Base-by-base conservation (phyloP, 2,888 invertebrate species). In the Strigamia crassipes region DNA sequence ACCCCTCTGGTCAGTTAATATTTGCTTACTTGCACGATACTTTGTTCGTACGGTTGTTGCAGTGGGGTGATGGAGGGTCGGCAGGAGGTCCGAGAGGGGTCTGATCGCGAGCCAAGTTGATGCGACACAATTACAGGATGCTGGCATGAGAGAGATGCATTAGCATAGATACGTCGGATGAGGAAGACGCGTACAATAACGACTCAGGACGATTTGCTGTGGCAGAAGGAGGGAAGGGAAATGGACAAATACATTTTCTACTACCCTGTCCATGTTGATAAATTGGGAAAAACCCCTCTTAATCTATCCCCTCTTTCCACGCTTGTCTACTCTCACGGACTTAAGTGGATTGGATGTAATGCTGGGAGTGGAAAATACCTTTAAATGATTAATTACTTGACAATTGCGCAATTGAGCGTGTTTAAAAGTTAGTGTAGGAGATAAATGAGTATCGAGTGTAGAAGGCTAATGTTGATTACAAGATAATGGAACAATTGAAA, bases 121-220 rank as follows among this genome's bases (percentile, higher is more conserved):
- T 73, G 73, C 15, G 73, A 73, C 73, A 73, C 73, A 73, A 73
- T 73, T 73, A 73, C 73, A 73, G 73, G 73, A 73, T 73, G 73
- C 73, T 73, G 73, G 73, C 73, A 73, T 73, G 73, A 73, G 73
- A 73, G 73, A 73, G 27, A 31, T 27, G 73, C 73, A 73, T 73
- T 73, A 73, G 73, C 73, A 73, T 73, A 73, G 73, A 73, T 73
- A 73, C 73, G 73, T 73, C 73, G 73, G 73, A 73, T 73, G 73
- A 73, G 73, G 73, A 73, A 73, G 73, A 73, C 73, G 73, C 73
- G 13, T 31, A 73, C 73, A 73, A 73, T 73, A 73, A 73, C 73
- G 73, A 31, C 73, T 73, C 73, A 73, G 73, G 73, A 73, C 73
- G 73, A 73, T 73, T 73, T 73, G 73, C 27, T 31, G 27, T 73